A percentile compares a stretch with the other conserved stretches of the same genome.
These are phyloP conservation scores for Sarcophaga caerulescens DNA, from an alignment of 2,888 invertebrate species.

Conservation along the genomic window DNA sequence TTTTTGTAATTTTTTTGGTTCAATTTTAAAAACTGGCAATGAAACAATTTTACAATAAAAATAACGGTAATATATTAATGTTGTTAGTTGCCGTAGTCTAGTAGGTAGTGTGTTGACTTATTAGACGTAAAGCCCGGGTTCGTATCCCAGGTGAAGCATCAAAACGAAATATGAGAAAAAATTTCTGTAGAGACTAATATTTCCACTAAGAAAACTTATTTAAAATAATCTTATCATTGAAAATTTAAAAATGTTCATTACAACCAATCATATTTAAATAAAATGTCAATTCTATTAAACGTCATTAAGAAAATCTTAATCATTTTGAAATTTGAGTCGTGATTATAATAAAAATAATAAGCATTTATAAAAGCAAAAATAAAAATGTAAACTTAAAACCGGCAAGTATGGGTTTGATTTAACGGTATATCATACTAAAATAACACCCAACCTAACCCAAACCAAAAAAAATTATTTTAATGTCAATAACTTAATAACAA, in stretches of 20 bases:
- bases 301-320: slow-evolving; percentile 2
- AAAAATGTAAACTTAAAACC: not conserved
- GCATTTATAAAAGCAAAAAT: not conserved
- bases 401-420: not conserved
- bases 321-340: slow-evolving; percentile 34
- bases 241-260: not conserved
- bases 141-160: too few relatives aligned
- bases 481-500: slow-evolving; percentile 8
- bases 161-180: too few relatives aligned
- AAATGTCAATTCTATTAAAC: slow-evolving; percentile 19
- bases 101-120: too few relatives aligned
- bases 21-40: too few relatives aligned
- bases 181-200: too few relatives aligned
- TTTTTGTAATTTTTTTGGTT: too few relatives aligned
- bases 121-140: too few relatives aligned
- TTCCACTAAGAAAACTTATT: not conserved
- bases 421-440: not conserved
- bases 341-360: slow-evolving; percentile 33
- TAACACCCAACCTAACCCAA: slow-evolving; percentile 46
- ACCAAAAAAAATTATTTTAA: not conserved
- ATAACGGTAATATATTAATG: too few relatives aligned
- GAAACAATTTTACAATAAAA: too few relatives aligned
- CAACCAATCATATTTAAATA: not conserved
- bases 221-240: not conserved
- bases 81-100: too few relatives aligned